phyloP scores from a whole-genome alignment of 2,797 vertebrate genomes.

The Chelonia mydas region DNA sequence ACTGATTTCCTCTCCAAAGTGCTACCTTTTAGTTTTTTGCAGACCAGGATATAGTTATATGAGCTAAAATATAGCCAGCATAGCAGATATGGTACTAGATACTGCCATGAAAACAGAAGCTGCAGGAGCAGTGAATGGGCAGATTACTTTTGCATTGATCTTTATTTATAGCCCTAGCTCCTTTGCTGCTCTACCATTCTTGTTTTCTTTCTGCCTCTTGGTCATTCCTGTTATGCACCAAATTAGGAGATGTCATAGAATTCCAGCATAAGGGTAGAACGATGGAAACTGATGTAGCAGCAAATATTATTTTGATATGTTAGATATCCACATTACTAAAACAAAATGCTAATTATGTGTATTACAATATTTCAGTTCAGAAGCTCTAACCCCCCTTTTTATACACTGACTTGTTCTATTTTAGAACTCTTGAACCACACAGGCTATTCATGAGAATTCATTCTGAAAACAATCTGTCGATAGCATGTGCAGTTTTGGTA shows the following conservation, averaged over 20 bases:
- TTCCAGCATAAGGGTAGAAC: neutral
- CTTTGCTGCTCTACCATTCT: neutral
- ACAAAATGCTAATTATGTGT: neutral
- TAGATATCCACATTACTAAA: neutral
- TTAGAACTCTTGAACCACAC: neutral
- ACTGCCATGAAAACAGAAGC: neutral
- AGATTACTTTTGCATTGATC: neutral
- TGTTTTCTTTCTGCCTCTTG: rapidly evolving
- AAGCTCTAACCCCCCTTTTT: neutral
- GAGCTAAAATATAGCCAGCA: neutral
- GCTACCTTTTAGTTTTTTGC: neutral
- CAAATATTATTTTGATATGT: neutral
- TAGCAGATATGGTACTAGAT: neutral
- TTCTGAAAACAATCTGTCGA: rapidly evolving
- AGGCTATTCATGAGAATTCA: rapidly evolving
- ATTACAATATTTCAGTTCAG: neutral
- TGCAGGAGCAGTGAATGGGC: neutral
- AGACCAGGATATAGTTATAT: neutral
- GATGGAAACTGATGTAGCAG: neutral
- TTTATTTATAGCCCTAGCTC: rapidly evolving
- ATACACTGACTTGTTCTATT: neutral
- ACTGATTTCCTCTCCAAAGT: neutral
- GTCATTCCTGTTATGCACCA: neutral
- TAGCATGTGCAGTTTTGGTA: neutral
- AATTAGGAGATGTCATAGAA: neutral